Percentiles rank a stretch among this genome's conserved stretches.
Conservation (phyloP, 2,888 invertebrate species). For the Patella pellucida region DNA sequence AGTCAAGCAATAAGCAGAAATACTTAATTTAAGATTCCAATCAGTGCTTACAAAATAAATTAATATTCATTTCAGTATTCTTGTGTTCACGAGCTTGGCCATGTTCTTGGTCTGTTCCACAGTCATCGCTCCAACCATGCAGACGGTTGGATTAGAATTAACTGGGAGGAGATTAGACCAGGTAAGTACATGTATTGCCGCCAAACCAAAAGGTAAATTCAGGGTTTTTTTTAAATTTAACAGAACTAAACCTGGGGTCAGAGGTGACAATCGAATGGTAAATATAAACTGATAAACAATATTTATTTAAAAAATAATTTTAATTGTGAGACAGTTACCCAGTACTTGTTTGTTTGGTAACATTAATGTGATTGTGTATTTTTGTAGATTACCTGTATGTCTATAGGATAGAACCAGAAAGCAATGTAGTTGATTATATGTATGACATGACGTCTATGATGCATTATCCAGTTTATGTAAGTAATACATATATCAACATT, state of each 20-base stretch:
- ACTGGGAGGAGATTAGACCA: background rate
- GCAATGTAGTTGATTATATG: background rate
- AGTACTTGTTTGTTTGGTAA: too few species aligned
- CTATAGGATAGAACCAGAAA: background rate
- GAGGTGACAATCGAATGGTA: too few species aligned
- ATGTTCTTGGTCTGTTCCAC: background rate
- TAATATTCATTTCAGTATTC: background rate
- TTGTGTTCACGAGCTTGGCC: background rate
- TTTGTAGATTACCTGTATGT: background rate
- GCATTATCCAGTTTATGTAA: constrained; percentile 2
- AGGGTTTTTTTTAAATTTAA: too few species aligned
- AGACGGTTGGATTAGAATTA: background rate
- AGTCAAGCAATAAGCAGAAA: too few species aligned
- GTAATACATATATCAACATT: background rate
- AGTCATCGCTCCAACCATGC: background rate
- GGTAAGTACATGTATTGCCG: background rate
- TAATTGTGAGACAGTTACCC: too few species aligned
- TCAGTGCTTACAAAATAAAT: too few species aligned
- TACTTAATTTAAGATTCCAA: too few species aligned
- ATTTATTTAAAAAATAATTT: too few species aligned
- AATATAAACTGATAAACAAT: too few species aligned
- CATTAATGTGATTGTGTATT: too few species aligned
- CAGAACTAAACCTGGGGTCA: too few species aligned
- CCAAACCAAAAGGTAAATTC: too few species aligned
- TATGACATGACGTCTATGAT: constrained; percentile 1